Conservation (phyloP, 1,140 invertebrate species). For the Drosophila ananassae region DNA sequence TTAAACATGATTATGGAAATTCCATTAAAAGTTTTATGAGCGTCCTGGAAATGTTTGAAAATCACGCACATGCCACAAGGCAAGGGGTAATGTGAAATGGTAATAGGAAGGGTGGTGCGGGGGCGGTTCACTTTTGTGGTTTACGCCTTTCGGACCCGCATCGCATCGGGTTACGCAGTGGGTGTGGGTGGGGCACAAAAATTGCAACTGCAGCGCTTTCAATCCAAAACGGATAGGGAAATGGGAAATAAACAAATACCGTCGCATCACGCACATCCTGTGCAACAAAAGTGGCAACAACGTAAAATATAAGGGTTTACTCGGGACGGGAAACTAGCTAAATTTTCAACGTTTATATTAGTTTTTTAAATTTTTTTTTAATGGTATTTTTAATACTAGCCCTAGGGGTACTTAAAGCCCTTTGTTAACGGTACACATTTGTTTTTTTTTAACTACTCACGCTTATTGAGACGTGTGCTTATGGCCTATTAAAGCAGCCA, state of each 20-base stretch:
- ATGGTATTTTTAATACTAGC: neutral
- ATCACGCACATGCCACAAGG: slow-evolving; percentile 58
- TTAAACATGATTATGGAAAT: slow-evolving; percentile 69
- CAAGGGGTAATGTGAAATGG: neutral
- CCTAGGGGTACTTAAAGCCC: too few relatives aligned
- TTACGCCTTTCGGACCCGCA: slow-evolving; percentile 4
- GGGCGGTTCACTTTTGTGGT: neutral
- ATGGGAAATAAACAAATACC: slow-evolving; percentile 71
- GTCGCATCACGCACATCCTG: slow-evolving; percentile 63
- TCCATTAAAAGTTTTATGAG: slow-evolving; percentile 69
- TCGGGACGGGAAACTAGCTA: neutral
- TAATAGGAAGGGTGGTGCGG: too few relatives aligned
- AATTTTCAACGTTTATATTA: neutral
- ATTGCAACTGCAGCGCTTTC: slow-evolving; percentile 33
- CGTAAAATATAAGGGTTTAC: too few relatives aligned
- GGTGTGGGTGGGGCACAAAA: slow-evolving; percentile 9
- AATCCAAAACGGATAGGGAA: slow-evolving; percentile 59
- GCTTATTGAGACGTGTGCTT: too few relatives aligned
- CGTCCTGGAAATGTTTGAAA: slow-evolving; percentile 56
- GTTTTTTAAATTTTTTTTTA: neutral
- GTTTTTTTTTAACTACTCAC: too few relatives aligned
- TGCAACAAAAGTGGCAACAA: slow-evolving; percentile 32
- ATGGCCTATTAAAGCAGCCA: too few relatives aligned
- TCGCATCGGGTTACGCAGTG: slow-evolving; percentile 53
- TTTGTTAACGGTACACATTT: too few relatives aligned